phyloP scores from a whole-genome alignment of 2,797 vertebrate genomes.

The Threskiornis aethiopicus region DNA sequence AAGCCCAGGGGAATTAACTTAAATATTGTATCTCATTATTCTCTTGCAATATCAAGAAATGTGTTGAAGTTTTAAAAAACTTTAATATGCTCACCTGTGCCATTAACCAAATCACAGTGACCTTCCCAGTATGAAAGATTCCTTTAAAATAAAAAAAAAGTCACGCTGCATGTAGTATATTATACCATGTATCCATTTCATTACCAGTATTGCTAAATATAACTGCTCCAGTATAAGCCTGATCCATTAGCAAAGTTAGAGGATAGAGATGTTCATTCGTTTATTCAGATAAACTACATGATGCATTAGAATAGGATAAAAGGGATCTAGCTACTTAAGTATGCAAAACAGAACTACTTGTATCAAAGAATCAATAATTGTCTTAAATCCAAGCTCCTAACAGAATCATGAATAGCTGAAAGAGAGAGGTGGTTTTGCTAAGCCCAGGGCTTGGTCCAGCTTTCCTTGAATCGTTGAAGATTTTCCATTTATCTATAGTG shows the following conservation, averaged over 20 bases:
- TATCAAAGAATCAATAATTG: background rate
- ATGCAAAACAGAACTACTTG: background rate
- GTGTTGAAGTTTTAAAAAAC: background rate
- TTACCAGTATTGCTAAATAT: background rate
- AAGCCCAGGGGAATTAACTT: background rate
- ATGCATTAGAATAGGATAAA: background rate
- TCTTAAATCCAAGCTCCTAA: background rate
- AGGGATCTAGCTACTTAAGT: background rate
- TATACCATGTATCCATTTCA: background rate
- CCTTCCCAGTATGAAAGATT: slow-evolving; percentile 82
- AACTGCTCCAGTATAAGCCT: background rate
- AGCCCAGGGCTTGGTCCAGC: background rate
- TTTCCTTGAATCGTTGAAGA: background rate
- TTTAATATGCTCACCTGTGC: slow-evolving; percentile 83
- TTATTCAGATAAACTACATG: background rate
- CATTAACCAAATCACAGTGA: slow-evolving; percentile 91
- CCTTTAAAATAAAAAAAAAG: slow-evolving; percentile 49
- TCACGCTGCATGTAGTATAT: background rate
- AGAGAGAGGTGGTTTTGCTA: background rate
- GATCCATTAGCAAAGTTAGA: background rate
- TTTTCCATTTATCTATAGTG: background rate
- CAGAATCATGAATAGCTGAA: background rate
- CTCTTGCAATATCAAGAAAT: background rate
- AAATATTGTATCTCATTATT: background rate
- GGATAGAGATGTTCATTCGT: background rate